Percentiles rank a stretch among this genome's conserved stretches.
These are phyloP conservation scores for Gnathonemus longibarbis DNA, from an alignment of 2,113 vertebrate species.

Conservation along the genomic window DNA sequence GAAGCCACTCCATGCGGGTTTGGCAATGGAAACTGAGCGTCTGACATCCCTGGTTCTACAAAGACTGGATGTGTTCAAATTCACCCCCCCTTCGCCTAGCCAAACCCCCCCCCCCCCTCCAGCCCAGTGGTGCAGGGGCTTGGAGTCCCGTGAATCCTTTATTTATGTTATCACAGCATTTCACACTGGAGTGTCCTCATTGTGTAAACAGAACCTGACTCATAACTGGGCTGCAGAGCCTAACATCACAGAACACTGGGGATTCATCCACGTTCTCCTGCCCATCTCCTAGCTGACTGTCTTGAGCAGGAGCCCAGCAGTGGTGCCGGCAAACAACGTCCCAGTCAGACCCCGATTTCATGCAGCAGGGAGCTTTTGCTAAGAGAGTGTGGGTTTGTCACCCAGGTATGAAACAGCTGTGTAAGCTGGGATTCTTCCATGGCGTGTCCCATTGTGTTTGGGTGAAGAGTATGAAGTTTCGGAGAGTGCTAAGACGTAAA, in stretches of 20 bases:
- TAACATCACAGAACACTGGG: background rate
- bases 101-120: background rate
- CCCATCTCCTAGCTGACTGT: background rate
- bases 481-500: background rate
- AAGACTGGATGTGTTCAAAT: background rate
- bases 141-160: background rate
- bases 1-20: background rate
- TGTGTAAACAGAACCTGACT: slow-evolving; percentile 24
- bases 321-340: background rate
- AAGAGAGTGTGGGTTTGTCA: background rate
- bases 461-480: background rate
- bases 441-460: background rate
- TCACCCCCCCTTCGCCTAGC: background rate
- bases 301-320: no score
- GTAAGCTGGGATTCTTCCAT: background rate
- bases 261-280: background rate
- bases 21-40: background rate
- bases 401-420: background rate
- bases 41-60: background rate
- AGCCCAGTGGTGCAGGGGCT: background rate
- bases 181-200: background rate
- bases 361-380: background rate
- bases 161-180: slow-evolving; percentile 16
- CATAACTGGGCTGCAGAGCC: slow-evolving; percentile 12
- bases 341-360: background rate